Conservation (phyloP, 2,888 invertebrate species). For the Drosophila infuscata region DNA sequence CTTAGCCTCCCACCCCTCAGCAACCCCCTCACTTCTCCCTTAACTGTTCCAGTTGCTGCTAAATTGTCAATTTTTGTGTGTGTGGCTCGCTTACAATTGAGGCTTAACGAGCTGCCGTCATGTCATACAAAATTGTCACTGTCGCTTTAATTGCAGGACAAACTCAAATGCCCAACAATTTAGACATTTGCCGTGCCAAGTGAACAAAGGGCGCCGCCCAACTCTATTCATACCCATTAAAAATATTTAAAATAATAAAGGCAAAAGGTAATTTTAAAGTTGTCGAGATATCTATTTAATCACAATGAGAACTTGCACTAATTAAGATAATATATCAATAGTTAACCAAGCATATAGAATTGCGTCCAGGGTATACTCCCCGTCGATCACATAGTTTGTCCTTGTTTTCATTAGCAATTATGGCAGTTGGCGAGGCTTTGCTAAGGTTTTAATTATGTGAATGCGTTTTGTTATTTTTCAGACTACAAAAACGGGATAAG, state of each 20-base stretch:
- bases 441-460: slow-evolving; percentile 51
- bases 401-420: slow-evolving; percentile 10
- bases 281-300: neutral
- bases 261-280: neutral
- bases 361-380: neutral
- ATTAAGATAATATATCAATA: neutral
- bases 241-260: neutral
- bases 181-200: slow-evolving; percentile 47
- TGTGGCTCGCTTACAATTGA: slow-evolving; percentile 47
- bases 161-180: slow-evolving; percentile 60
- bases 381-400: neutral
- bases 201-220: slow-evolving; percentile 17
- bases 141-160: slow-evolving; percentile 61
- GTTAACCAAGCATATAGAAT: neutral
- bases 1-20: neutral
- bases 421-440: slow-evolving; percentile 6
- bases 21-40: neutral
- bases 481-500: slow-evolving; percentile 23
- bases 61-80: slow-evolving; percentile 65
- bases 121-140: slow-evolving; percentile 64
- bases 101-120: slow-evolving; percentile 68
- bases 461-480: slow-evolving; percentile 18
- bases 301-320: neutral
- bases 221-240: slow-evolving; percentile 23
- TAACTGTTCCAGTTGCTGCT: slow-evolving; percentile 19